These are phyloP conservation scores for Anser brachyrhynchus DNA, from an alignment of 2,113 vertebrate species.

Conservation along the genomic window DNA sequence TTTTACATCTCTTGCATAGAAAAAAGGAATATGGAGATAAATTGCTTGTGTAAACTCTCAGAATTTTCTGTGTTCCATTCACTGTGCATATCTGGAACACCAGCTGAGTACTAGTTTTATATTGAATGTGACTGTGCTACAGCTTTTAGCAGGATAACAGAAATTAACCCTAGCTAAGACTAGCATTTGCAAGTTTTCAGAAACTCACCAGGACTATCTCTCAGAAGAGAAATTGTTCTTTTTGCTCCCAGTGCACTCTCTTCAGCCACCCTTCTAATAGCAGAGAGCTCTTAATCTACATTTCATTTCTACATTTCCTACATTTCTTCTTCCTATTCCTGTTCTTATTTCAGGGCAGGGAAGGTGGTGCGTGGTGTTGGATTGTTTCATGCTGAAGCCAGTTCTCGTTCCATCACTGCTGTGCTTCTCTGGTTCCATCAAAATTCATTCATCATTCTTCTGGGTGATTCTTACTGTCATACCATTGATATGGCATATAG, in stretches of 20 bases:
- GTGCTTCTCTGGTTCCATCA: too few species aligned
- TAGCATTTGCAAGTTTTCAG: background rate
- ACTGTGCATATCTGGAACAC: too few species aligned
- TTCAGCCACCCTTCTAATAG: background rate
- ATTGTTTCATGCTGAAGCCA: too few species aligned
- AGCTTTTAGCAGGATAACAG: background rate
- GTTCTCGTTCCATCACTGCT: too few species aligned
- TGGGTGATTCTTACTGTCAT: too few species aligned
- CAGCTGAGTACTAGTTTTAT: background rate
- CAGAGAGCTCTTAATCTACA: background rate
- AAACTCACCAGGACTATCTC: background rate
- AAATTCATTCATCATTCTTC: too few species aligned
- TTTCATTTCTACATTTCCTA: background rate
- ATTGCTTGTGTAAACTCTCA: background rate
- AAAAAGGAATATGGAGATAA: background rate
- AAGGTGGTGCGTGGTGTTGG: too few species aligned
- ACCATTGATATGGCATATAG: too few species aligned
- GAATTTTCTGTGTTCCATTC: background rate
- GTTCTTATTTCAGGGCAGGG: too few species aligned
- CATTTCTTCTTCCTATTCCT: background rate
- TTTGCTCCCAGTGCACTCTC: background rate
- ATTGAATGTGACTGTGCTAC: background rate
- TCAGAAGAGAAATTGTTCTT: background rate
- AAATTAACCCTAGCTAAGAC: background rate
- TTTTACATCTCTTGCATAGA: background rate